Evolutionary conservation across 2,888 invertebrate species (phyloP), one percentile per base, ranked within the genome.

Genomic region (Zhengitettix transpicula): DNA sequence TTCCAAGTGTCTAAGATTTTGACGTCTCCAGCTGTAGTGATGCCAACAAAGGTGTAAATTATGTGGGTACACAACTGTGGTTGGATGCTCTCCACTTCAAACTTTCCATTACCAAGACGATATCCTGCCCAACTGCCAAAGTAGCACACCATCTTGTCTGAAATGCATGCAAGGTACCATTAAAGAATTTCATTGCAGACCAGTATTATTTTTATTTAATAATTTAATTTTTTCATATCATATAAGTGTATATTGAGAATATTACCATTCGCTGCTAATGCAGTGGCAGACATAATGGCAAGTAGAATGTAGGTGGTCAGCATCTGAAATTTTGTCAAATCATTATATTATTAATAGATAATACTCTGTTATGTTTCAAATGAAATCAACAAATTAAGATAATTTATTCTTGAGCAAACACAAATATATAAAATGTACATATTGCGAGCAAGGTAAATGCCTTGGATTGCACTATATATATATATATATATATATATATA

Each of bases 111-210:
- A 0, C 79, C 81, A 0, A 69, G 70, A 44, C 89, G 78, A 67
- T 88, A 87, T 0, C 79, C 79, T 0, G 89, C 79, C 89, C 89
- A 89, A 11, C 83, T 81, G 2, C 87, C 86, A 65, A 81, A 84
- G 71, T 89, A 89, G 67, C 89, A 89, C 0, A 87, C 77, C 0
- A 88, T 73, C 62, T 78, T 73, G 9, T 55, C 55, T 55, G 17
- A 17, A 53, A 53, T 1, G 15, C 28, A 28, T 28, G 28, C 9
- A 9, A 12, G 16, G 47, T 47, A 47, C 3, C 3, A 8, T 14
- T 5, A 47, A 8, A 47, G 2, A 47, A 47, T 5, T 47, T 14
- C 12, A 47, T 5, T 47, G 1, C 2, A 14, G 14, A 2, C 47
- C 14, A 12, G 2, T 47, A 12, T 8, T 5, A n/a, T 47, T 14